phyloP scores from a whole-genome alignment of 2,888 invertebrate genomes.

The Dioctria linearis region DNA sequence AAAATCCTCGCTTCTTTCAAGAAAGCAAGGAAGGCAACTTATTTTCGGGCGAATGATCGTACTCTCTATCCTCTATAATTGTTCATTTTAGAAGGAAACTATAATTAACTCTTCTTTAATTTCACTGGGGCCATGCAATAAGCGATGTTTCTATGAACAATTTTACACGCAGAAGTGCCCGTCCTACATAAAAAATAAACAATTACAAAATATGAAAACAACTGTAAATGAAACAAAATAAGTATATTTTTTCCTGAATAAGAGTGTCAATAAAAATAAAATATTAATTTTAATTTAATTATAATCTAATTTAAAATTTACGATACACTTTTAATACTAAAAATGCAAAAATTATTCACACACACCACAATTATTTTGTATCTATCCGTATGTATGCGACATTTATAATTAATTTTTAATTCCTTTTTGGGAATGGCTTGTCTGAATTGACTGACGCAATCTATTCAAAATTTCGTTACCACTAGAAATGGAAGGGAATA shows the following conservation, averaged over 20 bases:
- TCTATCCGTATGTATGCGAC: not conserved
- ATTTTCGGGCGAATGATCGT: no score
- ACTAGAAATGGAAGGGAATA: not conserved
- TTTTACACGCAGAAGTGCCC: no score
- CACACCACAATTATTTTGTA: conserved; percentile 30
- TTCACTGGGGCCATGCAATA: no score
- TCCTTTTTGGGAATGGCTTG: not conserved
- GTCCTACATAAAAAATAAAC: not conserved
- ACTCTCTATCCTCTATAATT: no score
- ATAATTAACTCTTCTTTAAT: no score
- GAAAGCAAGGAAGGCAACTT: no score
- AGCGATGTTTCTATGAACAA: no score
- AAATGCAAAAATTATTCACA: conserved; percentile 43
- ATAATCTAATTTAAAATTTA: not conserved
- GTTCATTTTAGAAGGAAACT: no score
- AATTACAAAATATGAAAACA: conserved; percentile 15
- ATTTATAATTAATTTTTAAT: conserved; percentile 13
- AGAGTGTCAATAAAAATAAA: conserved; percentile 14
- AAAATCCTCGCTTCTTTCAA: no score
- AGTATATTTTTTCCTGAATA: conserved; percentile 32
- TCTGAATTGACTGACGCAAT: conserved; percentile 19
- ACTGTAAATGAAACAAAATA: conserved; percentile 22
- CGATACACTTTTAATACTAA: conserved; percentile 20
- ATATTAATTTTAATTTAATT: conserved; percentile 1
- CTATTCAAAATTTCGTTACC: conserved; percentile 8